These are phyloP conservation scores for Dolomedes plantarius DNA, from an alignment of 2,888 invertebrate genomes.

Conservation along the genomic window DNA sequence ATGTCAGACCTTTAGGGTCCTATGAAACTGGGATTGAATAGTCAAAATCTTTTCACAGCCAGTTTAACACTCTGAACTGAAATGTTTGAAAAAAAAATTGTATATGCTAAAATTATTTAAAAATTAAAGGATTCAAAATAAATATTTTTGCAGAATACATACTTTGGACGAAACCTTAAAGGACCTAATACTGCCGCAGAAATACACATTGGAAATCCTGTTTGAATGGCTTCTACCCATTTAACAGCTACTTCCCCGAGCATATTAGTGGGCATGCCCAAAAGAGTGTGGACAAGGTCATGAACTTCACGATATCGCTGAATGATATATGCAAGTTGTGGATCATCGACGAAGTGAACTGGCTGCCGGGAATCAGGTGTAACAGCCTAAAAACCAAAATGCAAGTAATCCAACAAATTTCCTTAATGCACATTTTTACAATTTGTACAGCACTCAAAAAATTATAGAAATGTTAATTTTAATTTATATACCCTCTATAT, in stretches of 20 bases:
- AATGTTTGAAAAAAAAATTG: no score
- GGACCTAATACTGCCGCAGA: conserved; percentile 95
- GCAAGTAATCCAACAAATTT: no score
- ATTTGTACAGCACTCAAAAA: no score
- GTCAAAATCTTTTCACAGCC: no score
- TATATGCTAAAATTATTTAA: no score
- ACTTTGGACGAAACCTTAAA: conserved; percentile 88
- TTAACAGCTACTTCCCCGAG: conserved; percentile 89
- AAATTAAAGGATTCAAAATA: no score
- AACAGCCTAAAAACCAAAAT: conserved; percentile 84
- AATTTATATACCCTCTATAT: no score
- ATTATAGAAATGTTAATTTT: no score
- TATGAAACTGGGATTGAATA: no score
- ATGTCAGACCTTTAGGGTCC: no score
- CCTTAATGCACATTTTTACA: no score
- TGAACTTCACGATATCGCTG: conserved; percentile 98
- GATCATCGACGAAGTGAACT: conserved; percentile 93
- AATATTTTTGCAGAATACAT: conserved; percentile 72
- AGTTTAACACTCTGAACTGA: no score
- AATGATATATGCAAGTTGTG: conserved; percentile 95
- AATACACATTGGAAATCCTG: conserved; percentile 95
- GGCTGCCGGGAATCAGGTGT: conserved; percentile 93
- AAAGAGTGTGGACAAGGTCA: conserved; percentile 92
- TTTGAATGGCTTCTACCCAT: conserved; percentile 98
- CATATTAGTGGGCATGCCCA: conserved; percentile 96